These are phyloP conservation scores for Neomonachus schauinslandi DNA, from an alignment of 2,113 vertebrate genomes.

Conservation along the genomic window DNA sequence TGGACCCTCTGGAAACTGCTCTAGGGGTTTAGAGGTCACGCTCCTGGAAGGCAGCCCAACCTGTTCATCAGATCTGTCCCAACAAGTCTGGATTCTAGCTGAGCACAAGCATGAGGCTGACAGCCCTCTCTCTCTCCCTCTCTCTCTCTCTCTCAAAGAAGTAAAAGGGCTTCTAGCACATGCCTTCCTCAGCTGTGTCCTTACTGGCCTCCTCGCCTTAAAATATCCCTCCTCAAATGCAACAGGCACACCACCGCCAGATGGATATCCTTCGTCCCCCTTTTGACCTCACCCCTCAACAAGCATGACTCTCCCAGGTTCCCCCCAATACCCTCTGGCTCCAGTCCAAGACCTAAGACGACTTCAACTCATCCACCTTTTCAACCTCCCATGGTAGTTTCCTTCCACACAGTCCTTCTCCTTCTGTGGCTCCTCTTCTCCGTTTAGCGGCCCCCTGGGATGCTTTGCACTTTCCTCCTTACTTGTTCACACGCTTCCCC, in stretches of 20 bases:
- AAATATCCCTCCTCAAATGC: neutral
- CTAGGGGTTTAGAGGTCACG: constrained; percentile 33
- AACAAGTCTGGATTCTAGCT: constrained; percentile 7
- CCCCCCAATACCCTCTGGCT: neutral
- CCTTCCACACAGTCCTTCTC: neutral
- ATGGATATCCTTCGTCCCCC: neutral
- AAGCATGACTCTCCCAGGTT: neutral
- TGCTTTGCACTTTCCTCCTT: neutral
- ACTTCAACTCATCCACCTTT: neutral
- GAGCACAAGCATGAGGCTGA: neutral
- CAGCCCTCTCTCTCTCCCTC: neutral
- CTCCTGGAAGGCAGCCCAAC: constrained; percentile 24
- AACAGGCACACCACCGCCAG: too few species aligned
- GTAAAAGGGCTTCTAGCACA: neutral
- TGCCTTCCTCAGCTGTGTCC: neutral
- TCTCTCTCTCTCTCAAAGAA: neutral
- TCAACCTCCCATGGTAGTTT: neutral
- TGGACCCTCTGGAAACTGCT: neutral
- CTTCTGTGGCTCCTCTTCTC: neutral
- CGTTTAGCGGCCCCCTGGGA: neutral
- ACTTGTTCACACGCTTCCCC: accelerated
- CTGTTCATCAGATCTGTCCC: neutral
- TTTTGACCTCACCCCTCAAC: neutral
- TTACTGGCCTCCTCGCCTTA: neutral
- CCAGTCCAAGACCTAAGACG: neutral